Evolutionary conservation across 2,113 vertebrate genomes (phyloP).

Genomic region (Malaclemys terrapin): DNA sequence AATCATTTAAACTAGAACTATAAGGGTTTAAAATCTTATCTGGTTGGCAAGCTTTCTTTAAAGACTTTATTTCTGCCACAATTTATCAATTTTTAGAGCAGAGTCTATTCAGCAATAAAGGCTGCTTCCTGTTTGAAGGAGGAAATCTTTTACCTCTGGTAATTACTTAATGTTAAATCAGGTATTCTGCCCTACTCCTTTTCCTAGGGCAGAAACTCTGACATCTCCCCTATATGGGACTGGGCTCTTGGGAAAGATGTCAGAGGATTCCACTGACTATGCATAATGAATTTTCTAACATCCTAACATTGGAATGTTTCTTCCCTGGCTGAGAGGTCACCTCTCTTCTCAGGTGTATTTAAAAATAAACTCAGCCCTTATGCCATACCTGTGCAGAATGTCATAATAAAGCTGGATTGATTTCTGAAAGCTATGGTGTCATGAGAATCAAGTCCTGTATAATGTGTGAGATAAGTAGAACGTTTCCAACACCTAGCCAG

Average conservation of each 20-base stretch:
- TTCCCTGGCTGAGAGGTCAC: neutral
- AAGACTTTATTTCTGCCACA: constrained; percentile 7
- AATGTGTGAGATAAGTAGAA: neutral
- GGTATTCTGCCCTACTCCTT: neutral
- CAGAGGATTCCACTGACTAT: neutral
- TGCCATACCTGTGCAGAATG: neutral
- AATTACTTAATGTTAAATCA: neutral
- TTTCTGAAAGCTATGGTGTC: neutral
- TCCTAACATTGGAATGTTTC: neutral
- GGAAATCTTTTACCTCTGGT: neutral
- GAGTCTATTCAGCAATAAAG: neutral
- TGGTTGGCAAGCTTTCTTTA: constrained; percentile 24
- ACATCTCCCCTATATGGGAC: neutral
- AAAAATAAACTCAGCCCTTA: neutral
- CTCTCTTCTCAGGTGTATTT: neutral
- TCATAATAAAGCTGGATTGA: neutral
- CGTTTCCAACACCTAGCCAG: neutral
- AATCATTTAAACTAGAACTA: constrained; percentile 34
- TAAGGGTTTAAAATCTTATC: constrained; percentile 7
- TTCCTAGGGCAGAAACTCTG: neutral
- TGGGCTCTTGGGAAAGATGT: neutral
- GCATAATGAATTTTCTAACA: neutral
- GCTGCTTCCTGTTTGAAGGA: constrained; percentile 1
- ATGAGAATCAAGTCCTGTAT: neutral
- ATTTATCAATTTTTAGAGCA: constrained; percentile 29